phyloP scores from a whole-genome alignment of 2,797 vertebrate species.

The Calcarius lapponicus region DNA sequence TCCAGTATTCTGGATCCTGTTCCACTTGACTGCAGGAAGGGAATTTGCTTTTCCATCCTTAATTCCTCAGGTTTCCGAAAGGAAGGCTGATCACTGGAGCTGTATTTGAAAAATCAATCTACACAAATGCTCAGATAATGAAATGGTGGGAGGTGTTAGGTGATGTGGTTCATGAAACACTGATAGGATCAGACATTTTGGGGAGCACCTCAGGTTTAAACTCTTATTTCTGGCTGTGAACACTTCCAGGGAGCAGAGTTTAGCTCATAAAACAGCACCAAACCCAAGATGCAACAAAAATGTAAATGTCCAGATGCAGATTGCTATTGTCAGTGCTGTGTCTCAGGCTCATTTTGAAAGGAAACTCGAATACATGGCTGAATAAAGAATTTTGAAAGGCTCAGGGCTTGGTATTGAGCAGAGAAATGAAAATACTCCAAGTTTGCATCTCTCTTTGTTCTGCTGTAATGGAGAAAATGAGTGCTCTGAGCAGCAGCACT shows the following conservation, averaged over 20 bases:
- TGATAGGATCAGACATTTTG: neutral
- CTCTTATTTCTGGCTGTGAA: neutral
- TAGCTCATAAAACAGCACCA: neutral
- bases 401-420: neutral
- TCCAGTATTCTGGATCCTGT: neutral
- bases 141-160: neutral
- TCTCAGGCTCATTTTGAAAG: conserved; percentile 35
- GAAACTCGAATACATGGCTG: neutral
- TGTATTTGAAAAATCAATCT: neutral
- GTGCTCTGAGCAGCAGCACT: conserved; percentile 14
- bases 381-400: neutral
- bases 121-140: neutral
- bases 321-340: neutral
- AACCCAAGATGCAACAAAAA: neutral
- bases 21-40: neutral
- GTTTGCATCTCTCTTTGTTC: conserved; percentile 27
- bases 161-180: neutral
- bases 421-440: conserved; percentile 27
- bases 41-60: neutral
- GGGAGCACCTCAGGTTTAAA: neutral
- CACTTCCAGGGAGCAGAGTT: neutral
- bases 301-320: conserved; percentile 48
- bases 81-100: neutral
- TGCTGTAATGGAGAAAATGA: conserved; percentile 6
- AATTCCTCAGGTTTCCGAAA: neutral